Conservation (phyloP, 2,113 vertebrate species). For the Chroicocephalus ridibundus region DNA sequence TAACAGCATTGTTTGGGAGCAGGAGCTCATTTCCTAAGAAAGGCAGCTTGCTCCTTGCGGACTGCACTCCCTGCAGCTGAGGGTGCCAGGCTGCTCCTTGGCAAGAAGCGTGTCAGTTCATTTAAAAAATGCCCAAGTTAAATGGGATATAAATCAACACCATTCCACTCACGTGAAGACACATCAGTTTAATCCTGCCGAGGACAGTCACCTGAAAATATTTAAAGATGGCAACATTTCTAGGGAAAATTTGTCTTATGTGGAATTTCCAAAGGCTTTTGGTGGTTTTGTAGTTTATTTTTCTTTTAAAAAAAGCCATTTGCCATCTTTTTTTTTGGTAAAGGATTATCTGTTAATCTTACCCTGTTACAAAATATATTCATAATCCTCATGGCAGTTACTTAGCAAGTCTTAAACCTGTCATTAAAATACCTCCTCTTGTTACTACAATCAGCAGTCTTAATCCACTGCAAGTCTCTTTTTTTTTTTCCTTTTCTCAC, state of each 20-base stretch:
- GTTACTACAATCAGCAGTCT: constrained; percentile 59
- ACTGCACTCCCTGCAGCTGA: neutral
- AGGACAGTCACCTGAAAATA: constrained; percentile 36
- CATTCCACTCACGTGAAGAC: neutral
- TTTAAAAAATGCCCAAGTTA: neutral
- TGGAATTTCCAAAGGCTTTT: neutral
- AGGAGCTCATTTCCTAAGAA: constrained; percentile 51
- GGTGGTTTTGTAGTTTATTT: neutral
- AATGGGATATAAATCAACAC: neutral
- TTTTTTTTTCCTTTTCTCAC: neutral
- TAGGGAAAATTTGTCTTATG: neutral
- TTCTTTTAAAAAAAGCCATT: neutral
- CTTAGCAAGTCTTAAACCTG: constrained; percentile 77
- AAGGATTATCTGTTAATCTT: constrained; percentile 67
- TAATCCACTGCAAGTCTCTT: constrained; percentile 6
- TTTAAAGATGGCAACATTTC: neutral
- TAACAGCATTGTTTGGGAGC: constrained; percentile 60
- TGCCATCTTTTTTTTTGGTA: neutral
- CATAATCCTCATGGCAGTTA: constrained; percentile 58
- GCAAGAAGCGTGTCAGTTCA: neutral
- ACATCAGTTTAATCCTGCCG: neutral
- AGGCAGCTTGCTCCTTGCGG: constrained; percentile 30
- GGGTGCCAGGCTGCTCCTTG: constrained; percentile 44
- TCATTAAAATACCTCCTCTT: constrained; percentile 62
- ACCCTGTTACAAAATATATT: constrained; percentile 55